A percentile compares a stretch with the other conserved stretches of the same genome.
Conservation (phyloP, 2,113 vertebrate genomes). For the Montifringilla adamsi region DNA sequence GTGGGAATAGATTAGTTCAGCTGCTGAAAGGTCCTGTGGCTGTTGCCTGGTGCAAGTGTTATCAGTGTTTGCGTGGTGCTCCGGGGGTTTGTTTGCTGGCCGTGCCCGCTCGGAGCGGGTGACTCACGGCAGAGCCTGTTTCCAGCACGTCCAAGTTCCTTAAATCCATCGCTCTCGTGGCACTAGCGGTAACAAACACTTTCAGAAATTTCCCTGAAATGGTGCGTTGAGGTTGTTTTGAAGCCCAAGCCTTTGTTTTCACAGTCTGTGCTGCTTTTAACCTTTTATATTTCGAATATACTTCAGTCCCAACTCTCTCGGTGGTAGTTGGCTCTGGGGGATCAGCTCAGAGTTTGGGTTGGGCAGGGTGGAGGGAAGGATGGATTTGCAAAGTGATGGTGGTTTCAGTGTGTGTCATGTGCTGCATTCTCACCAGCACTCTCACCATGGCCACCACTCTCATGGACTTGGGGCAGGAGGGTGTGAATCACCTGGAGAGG, state of each 20-base stretch:
- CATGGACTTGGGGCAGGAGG: background rate
- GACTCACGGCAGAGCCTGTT: slow-evolving; percentile 27
- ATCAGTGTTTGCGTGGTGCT: slow-evolving; percentile 38
- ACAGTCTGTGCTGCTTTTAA: background rate
- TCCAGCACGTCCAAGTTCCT: background rate
- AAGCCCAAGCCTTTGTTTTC: background rate
- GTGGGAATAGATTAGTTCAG: slow-evolving; percentile 62
- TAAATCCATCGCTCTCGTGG: background rate
- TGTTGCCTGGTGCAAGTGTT: slow-evolving; percentile 1
- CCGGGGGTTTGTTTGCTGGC: slow-evolving; percentile 25
- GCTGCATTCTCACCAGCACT: background rate
- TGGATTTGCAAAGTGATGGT: background rate
- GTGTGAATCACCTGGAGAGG: background rate
- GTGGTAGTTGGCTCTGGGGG: accelerated
- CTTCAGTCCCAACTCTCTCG: accelerated
- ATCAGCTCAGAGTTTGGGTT: background rate
- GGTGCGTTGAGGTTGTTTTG: background rate
- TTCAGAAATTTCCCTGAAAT: slow-evolving; percentile 25
- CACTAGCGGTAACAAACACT: background rate
- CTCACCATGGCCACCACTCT: too few species aligned
- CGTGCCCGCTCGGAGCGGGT: background rate
- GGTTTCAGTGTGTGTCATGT: background rate
- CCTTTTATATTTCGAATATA: background rate
- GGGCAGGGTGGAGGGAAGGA: background rate
- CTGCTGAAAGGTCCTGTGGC: slow-evolving; percentile 11